phyloP scores from a whole-genome alignment of 2,113 vertebrate species.

The Hippocampus abdominalis region DNA sequence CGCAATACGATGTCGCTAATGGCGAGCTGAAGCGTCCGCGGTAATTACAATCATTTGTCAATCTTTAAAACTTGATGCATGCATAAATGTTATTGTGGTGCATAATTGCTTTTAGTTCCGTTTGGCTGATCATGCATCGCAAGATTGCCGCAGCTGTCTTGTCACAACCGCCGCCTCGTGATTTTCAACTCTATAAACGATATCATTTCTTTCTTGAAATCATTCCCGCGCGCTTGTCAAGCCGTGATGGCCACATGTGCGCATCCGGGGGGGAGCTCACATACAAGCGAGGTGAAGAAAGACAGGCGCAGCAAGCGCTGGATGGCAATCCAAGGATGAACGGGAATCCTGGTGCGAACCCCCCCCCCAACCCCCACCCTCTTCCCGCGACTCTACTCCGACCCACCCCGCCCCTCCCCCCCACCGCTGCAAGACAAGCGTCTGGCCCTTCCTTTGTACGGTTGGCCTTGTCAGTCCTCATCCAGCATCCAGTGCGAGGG shows the following conservation, averaged over 20 bases:
- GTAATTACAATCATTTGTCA: slow-evolving; percentile 62
- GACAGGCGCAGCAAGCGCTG: slow-evolving; percentile 7
- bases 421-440: slow-evolving; percentile 39
- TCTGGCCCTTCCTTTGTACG: slow-evolving; percentile 58
- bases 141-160: slow-evolving; percentile 59
- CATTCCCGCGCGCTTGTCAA: background rate
- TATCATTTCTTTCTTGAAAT: slow-evolving; percentile 2
- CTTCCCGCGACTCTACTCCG: slow-evolving; percentile 6
- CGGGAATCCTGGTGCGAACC: slow-evolving; percentile 25
- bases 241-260: background rate
- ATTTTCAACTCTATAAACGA: slow-evolving; percentile 4
- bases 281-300: background rate
- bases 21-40: slow-evolving; percentile 35
- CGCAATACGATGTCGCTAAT: slow-evolving; percentile 36
- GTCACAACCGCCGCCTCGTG: slow-evolving; percentile 9
- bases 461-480: slow-evolving; percentile 67
- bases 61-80: slow-evolving; percentile 86
- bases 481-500: slow-evolving; percentile 32
- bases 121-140: slow-evolving; percentile 87
- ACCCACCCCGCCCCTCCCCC: slow-evolving; percentile 29
- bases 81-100: slow-evolving; percentile 85
- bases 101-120: slow-evolving; percentile 92
- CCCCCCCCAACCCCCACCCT: slow-evolving; percentile 12
- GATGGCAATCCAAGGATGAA: slow-evolving; percentile 21
- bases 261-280: background rate